These are phyloP conservation scores for Eueides isabella DNA, from an alignment of 1,140 invertebrate species.

Conservation along the genomic window DNA sequence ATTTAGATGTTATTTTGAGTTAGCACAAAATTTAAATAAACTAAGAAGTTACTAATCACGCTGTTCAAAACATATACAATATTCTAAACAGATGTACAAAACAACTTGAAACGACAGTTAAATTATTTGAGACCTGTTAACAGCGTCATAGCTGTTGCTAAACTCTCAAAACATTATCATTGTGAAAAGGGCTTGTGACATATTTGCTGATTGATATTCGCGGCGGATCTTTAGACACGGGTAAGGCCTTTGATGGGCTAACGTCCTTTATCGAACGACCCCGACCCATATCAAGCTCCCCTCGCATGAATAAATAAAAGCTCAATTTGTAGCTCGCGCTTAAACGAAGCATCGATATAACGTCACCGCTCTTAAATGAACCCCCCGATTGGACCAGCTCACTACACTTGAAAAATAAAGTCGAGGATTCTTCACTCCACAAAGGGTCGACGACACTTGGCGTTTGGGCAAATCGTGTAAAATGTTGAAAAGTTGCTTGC, in stretches of 20 bases:
- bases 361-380: slow-evolving; percentile 58
- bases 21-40: neutral
- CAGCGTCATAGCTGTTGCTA: slow-evolving; percentile 25
- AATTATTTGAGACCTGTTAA: slow-evolving; percentile 24
- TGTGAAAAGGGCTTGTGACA: slow-evolving; percentile 38
- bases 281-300: slow-evolving; percentile 77
- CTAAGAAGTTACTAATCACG: no score
- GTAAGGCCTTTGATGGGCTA: slow-evolving; percentile 60
- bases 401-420: slow-evolving; percentile 45
- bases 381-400: slow-evolving; percentile 48
- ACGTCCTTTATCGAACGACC: slow-evolving; percentile 74
- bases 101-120: neutral
- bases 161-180: slow-evolving; percentile 36
- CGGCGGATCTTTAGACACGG: slow-evolving; percentile 53
- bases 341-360: slow-evolving; percentile 67
- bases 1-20: no score
- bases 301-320: slow-evolving; percentile 80
- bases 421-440: slow-evolving; percentile 37
- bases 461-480: slow-evolving; percentile 57
- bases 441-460: slow-evolving; percentile 39
- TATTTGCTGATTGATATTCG: slow-evolving; percentile 55
- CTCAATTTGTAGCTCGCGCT: slow-evolving; percentile 77
- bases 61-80: neutral
- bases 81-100: neutral
- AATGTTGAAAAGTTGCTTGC: slow-evolving; percentile 46